Conservation (phyloP, 2,888 invertebrate genomes). For the Ischnura elegans region DNA sequence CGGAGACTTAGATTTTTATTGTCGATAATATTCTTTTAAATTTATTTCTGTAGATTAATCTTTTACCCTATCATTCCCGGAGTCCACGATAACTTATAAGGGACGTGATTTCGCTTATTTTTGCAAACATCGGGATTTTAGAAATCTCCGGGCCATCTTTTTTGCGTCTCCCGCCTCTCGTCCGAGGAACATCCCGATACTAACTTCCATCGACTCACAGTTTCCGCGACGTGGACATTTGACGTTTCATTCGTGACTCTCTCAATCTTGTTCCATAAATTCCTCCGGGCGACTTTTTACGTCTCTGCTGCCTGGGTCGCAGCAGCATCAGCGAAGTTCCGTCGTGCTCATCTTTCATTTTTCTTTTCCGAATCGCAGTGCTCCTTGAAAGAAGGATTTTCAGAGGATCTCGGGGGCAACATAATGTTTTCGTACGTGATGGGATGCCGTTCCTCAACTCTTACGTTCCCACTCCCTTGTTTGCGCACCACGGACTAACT, state of each 20-base stretch:
- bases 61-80: too few relatives aligned
- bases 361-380: neutral
- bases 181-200: neutral
- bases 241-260: neutral
- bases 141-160: neutral
- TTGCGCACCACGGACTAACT: neutral
- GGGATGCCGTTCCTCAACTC: neutral
- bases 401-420: neutral
- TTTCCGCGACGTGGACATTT: neutral
- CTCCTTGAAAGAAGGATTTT: neutral
- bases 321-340: neutral
- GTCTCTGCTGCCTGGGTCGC: neutral
- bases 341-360: neutral
- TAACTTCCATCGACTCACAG: neutral
- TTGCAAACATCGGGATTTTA: too few relatives aligned
- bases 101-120: too few relatives aligned
- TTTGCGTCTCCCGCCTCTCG: neutral
- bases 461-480: neutral
- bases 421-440: neutral
- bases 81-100: too few relatives aligned
- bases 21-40: too few relatives aligned
- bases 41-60: too few relatives aligned
- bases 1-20: too few relatives aligned
- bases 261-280: neutral
- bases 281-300: neutral